Conservation (phyloP, 2,888 invertebrate genomes). For the Ormia ochracea region DNA sequence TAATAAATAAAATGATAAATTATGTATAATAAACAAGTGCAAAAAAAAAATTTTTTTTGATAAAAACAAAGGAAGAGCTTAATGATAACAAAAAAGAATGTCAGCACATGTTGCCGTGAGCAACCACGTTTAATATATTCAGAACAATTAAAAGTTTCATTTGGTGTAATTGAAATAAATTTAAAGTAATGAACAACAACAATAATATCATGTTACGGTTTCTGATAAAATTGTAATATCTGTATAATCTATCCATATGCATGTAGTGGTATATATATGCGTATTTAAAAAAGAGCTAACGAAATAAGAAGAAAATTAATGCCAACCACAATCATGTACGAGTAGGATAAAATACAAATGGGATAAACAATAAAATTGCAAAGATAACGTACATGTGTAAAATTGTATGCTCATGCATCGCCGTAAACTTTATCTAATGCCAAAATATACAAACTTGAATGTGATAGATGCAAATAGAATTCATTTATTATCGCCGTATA, state of each 20-base stretch:
- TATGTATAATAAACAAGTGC: not conserved
- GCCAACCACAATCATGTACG: slow-evolving; percentile 34
- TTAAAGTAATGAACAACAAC: slow-evolving; percentile 38
- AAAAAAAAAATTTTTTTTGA: not conserved
- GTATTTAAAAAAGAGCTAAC: not conserved
- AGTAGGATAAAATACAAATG: slow-evolving; percentile 50
- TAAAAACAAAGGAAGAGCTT: not conserved
- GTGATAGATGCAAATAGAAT: slow-evolving; percentile 45
- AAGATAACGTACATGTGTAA: not conserved
- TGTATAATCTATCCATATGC: too few species aligned
- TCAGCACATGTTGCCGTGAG: slow-evolving; percentile 38
- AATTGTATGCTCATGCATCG: not conserved
- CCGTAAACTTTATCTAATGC: slow-evolving; percentile 37
- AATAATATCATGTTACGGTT: slow-evolving; percentile 61
- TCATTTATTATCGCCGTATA: slow-evolving; percentile 19
- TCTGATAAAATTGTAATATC: slow-evolving; percentile 12
- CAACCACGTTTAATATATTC: slow-evolving; percentile 36
- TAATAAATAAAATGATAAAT: too few species aligned
- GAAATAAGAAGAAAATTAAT: slow-evolving; percentile 42
- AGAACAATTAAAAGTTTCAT: slow-evolving; percentile 18
- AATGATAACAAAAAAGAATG: slow-evolving; percentile 12
- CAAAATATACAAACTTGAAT: slow-evolving; percentile 1
- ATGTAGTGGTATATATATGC: not conserved
- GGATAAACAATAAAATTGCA: not conserved
- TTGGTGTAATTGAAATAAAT: slow-evolving; percentile 32